phyloP scores from a whole-genome alignment of 2,113 vertebrate genomes.

The Hirundichthys speculiger region DNA sequence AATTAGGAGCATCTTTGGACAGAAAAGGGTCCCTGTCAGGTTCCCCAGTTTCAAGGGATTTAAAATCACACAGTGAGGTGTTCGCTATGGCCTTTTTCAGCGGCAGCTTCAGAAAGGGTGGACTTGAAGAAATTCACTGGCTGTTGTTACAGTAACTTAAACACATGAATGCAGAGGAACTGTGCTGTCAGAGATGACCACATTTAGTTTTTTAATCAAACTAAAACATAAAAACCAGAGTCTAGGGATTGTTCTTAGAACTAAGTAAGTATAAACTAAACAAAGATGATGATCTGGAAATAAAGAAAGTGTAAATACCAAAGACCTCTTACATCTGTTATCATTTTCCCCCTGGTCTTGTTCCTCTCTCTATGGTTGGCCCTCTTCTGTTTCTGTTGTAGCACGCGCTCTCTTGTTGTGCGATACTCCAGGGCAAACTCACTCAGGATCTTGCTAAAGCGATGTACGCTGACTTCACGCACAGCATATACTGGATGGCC shows the following conservation, averaged over 20 bases:
- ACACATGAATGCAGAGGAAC: constrained; percentile 42
- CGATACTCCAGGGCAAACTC: constrained; percentile 98
- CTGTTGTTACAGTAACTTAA: constrained; percentile 73
- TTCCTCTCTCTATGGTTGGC: constrained; percentile 98
- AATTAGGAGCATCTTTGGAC: constrained; percentile 71
- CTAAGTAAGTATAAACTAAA: constrained; percentile 39
- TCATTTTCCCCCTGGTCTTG: constrained; percentile 98
- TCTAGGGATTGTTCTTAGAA: constrained; percentile 33
- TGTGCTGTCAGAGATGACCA: constrained; percentile 18
- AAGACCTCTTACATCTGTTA: constrained; percentile 92
- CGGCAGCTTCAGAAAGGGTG: constrained; percentile 62
- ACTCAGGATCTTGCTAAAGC: constrained; percentile 95
- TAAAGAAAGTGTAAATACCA: constrained; percentile 28
- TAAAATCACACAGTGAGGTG: constrained; percentile 60
- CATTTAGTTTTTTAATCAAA: constrained; percentile 28
- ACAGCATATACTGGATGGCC: constrained; percentile 91
- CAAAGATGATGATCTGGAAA: constrained; percentile 40
- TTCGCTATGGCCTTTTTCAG: constrained; percentile 64
- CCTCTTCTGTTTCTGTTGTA: constrained; percentile 97
- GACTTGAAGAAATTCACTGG: constrained; percentile 60
- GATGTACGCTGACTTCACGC: constrained; percentile 94
- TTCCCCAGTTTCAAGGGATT: constrained; percentile 57
- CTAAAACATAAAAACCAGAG: constrained; percentile 28
- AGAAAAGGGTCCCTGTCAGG: constrained; percentile 52
- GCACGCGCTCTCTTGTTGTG: constrained; percentile 93